Evolutionary conservation across 2,113 vertebrate species (phyloP).

Genomic region (Burhinus oedicnemus): DNA sequence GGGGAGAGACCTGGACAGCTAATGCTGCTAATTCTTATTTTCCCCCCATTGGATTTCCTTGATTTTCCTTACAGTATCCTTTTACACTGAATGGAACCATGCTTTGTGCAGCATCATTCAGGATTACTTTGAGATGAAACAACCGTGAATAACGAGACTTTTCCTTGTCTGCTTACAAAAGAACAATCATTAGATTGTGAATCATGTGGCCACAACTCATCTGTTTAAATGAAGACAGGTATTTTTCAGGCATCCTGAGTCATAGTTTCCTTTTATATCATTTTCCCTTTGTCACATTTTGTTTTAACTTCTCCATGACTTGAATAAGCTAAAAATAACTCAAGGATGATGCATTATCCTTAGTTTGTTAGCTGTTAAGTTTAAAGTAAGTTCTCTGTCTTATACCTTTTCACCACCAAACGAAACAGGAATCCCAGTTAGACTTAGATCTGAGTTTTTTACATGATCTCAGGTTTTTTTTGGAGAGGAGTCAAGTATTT

Average conservation of each 20-base stretch:
- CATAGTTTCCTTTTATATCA: not conserved
- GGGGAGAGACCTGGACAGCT: not conserved
- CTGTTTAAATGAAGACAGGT: not conserved
- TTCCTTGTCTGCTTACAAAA: not conserved
- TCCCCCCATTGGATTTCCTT: not conserved
- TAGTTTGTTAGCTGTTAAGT: not conserved
- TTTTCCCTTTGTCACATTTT: not conserved
- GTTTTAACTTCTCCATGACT: not conserved
- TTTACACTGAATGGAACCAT: not conserved
- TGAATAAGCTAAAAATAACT: conserved; percentile 3
- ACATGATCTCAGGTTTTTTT: rapidly evolving
- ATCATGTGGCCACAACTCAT: not conserved
- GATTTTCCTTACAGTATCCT: not conserved
- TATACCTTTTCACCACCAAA: not conserved
- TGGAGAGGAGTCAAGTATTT: not conserved
- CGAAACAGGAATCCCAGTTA: not conserved
- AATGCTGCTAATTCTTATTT: not conserved
- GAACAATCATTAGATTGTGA: not conserved
- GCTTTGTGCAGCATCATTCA: not conserved
- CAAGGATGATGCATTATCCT: not conserved
- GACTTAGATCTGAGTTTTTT: not conserved
- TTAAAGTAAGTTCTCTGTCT: not conserved
- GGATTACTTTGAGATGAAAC: not conserved
- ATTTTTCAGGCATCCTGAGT: not conserved
- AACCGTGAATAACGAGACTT: not conserved